Percentiles rank a stretch among this genome's conserved stretches.
Evolutionary conservation across 2,113 vertebrate genomes (phyloP).

Genomic region (Blennius ocellaris): DNA sequence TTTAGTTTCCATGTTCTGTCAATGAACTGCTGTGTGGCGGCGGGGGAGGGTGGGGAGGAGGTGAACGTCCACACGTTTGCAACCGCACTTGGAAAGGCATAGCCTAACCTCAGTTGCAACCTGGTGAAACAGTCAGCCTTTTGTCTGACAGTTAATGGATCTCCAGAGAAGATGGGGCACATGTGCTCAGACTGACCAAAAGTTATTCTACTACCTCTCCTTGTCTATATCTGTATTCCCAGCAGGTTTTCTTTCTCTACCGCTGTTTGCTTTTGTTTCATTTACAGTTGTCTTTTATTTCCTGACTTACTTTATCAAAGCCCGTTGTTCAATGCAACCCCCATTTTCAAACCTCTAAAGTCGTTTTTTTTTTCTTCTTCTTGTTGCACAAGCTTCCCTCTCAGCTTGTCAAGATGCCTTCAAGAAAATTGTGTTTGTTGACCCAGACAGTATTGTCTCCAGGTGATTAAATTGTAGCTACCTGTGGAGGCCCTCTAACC

Average conservation of each 20-base stretch:
- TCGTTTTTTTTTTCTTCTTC: not conserved
- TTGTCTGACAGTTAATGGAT: conserved; percentile 68
- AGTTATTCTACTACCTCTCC: conserved; percentile 14
- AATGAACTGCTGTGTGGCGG: conserved; percentile 37
- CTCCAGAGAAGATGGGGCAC: conserved; percentile 56
- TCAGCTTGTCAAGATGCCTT: conserved; percentile 12
- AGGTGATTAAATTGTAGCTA: conserved; percentile 15
- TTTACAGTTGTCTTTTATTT: not conserved
- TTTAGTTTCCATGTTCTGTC: conserved; percentile 47
- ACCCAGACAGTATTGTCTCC: conserved; percentile 46
- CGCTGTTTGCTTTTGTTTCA: conserved; percentile 25
- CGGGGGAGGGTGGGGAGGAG: conserved; percentile 16
- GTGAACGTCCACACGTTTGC: conserved; percentile 42
- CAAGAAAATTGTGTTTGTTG: conserved; percentile 27
- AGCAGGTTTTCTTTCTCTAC: not conserved
- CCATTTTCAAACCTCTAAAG: conserved; percentile 9
- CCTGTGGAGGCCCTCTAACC: not conserved
- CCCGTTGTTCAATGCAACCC: conserved; percentile 2
- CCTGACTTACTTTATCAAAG: conserved; percentile 2
- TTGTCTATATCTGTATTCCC: conserved; percentile 12
- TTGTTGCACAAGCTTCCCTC: not conserved
- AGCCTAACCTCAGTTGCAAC: conserved; percentile 50
- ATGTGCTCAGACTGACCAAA: conserved; percentile 30
- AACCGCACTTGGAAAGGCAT: conserved; percentile 37
- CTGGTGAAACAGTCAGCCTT: conserved; percentile 65